These are phyloP conservation scores for Empidonax alnorum DNA, from an alignment of 2,113 vertebrate species.

Conservation along the genomic window DNA sequence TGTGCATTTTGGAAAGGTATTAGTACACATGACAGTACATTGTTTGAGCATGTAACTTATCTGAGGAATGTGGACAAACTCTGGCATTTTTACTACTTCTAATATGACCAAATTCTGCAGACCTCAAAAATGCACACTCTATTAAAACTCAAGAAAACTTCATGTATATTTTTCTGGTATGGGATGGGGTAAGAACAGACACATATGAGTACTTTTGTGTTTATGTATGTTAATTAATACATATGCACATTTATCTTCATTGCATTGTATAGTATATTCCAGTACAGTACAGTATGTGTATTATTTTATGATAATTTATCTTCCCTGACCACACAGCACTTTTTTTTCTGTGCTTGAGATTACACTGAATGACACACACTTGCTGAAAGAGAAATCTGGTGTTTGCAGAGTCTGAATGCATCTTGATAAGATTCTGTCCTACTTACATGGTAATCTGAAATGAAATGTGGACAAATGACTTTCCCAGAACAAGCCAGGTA, in stretches of 20 bases:
- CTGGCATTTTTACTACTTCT: background rate
- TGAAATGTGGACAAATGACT: background rate
- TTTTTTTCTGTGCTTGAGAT: background rate
- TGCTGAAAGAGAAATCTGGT: background rate
- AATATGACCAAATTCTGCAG: background rate
- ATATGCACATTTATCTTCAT: background rate
- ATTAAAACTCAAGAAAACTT: background rate
- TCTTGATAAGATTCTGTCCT: background rate
- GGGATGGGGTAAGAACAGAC: background rate
- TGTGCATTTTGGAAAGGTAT: background rate
- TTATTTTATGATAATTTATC: background rate
- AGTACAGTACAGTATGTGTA: background rate
- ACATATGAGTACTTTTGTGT: background rate
- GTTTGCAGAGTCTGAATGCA: background rate
- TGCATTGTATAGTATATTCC: background rate
- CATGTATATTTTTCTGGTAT: background rate
- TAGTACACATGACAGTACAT: background rate
- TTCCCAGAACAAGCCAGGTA: background rate
- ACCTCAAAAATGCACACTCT: background rate
- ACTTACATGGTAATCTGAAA: fast-evolving
- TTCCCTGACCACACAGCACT: background rate
- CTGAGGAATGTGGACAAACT: background rate
- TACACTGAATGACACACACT: background rate
- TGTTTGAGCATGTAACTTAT: background rate
- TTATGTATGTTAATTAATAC: background rate